These are phyloP conservation scores for Nycticebus coucang DNA, from an alignment of 2,113 vertebrate species.

Conservation along the genomic window DNA sequence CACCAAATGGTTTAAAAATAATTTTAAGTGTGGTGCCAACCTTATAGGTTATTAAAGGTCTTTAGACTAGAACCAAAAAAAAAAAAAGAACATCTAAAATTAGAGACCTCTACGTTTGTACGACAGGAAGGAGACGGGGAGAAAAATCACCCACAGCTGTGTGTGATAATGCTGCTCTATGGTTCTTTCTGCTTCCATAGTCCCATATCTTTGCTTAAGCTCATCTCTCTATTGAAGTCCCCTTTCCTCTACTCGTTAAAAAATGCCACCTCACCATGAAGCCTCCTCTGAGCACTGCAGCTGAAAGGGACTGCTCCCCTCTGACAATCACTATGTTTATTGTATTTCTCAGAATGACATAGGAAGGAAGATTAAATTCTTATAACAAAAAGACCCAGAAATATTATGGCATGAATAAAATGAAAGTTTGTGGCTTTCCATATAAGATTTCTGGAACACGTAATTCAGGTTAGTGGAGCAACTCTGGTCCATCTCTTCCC, in stretches of 20 bases:
- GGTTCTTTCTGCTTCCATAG: not conserved
- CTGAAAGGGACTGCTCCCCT: not conserved
- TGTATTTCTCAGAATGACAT: not conserved
- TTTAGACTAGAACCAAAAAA: slow-evolving; percentile 39
- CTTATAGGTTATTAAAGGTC: slow-evolving; percentile 53
- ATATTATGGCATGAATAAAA: not conserved
- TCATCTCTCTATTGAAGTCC: not conserved
- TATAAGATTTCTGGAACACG: not conserved
- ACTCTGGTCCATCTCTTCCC: not conserved
- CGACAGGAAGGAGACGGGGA: not conserved
- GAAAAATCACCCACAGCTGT: not conserved
- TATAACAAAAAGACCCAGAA: not conserved
- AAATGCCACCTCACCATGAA: not conserved
- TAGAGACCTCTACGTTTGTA: not conserved
- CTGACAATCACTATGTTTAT: not conserved
- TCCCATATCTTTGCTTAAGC: not conserved
- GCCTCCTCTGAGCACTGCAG: not conserved
- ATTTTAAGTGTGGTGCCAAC: slow-evolving; percentile 47
- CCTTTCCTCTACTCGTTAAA: not conserved
- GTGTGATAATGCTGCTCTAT: not conserved
- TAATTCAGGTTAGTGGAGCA: not conserved
- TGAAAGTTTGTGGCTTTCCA: not conserved
- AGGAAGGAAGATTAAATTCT: not conserved
- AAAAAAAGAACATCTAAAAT: slow-evolving; percentile 47
- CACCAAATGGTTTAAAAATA: slow-evolving; percentile 62